Conservation (phyloP, 2,888 invertebrate genomes). For the Marasmarcha lunaedactyla region DNA sequence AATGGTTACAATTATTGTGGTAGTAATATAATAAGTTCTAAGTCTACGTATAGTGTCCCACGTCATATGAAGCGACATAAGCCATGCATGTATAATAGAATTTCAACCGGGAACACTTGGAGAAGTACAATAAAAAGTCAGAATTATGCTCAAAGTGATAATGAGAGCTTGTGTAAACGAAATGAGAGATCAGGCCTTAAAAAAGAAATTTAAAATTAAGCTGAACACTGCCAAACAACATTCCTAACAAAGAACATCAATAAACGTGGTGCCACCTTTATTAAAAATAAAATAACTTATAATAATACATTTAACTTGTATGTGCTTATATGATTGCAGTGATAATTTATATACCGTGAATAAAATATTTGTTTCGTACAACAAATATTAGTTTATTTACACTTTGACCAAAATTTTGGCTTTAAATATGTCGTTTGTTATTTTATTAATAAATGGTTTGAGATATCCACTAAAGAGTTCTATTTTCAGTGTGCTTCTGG, state of each 20-base stretch:
- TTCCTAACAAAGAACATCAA: slow-evolving; percentile 31
- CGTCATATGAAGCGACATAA: slow-evolving; percentile 19
- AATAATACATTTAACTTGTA: slow-evolving; percentile 18
- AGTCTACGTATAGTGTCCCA: slow-evolving; percentile 42
- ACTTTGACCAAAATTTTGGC: slow-evolving; percentile 46
- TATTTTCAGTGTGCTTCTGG: no score
- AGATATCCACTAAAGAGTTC: no score
- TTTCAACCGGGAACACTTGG: slow-evolving; percentile 14
- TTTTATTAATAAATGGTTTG: neutral
- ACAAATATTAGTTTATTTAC: slow-evolving; percentile 16
- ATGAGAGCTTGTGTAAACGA: slow-evolving; percentile 17
- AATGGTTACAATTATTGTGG: slow-evolving; percentile 29
- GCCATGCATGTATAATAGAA: slow-evolving; percentile 12
- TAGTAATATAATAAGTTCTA: slow-evolving; percentile 43
- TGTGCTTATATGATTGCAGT: slow-evolving; percentile 12
- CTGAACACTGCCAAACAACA: slow-evolving; percentile 51
- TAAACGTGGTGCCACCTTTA: slow-evolving; percentile 39
- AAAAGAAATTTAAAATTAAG: slow-evolving; percentile 25
- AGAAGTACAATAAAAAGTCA: slow-evolving; percentile 26
- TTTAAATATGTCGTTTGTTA: slow-evolving; percentile 8
- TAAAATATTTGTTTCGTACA: slow-evolving; percentile 1
- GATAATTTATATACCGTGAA: slow-evolving; percentile 4
- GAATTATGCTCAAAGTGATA: slow-evolving; percentile 50
- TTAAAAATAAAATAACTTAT: slow-evolving; percentile 25
- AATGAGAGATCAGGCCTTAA: slow-evolving; percentile 20